phyloP scores from a whole-genome alignment of 1,140 invertebrate species.

The Brevipalpus yothersi region DNA sequence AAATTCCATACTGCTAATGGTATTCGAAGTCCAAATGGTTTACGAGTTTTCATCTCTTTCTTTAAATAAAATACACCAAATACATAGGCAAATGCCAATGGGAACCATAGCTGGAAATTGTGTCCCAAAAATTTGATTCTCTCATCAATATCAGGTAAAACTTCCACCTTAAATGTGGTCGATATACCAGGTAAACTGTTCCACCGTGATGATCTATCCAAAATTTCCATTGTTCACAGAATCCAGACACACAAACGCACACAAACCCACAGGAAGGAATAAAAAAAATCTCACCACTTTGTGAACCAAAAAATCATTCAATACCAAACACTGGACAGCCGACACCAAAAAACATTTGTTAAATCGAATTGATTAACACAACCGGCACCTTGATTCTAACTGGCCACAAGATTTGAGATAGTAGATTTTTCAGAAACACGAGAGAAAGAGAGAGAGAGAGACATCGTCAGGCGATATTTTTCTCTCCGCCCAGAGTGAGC shows the following conservation, averaged over 20 bases:
- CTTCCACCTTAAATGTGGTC: not conserved
- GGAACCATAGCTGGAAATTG: not conserved
- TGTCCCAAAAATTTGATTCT: not conserved
- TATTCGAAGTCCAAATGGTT: not conserved
- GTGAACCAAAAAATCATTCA: not conserved
- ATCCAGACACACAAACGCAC: too few relatives aligned
- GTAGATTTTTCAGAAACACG: not conserved
- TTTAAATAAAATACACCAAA: constrained; percentile 42
- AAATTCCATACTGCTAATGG: not conserved
- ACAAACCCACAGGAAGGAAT: not conserved
- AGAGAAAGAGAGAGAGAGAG: not conserved
- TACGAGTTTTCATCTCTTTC: constrained; percentile 27
- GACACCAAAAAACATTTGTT: not conserved
- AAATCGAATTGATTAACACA: not conserved
- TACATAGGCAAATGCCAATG: not conserved
- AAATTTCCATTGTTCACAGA: too few relatives aligned
- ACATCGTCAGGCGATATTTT: not conserved
- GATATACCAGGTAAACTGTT: not conserved
- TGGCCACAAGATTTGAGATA: not conserved
- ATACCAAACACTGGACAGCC: not conserved
- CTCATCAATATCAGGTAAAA: not conserved
- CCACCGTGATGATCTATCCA: not conserved
- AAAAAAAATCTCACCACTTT: not conserved
- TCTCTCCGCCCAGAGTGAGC: not conserved
- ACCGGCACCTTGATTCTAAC: not conserved